These are phyloP conservation scores for Austrofundulus limnaeus DNA, from an alignment of 2,113 vertebrate species.

Conservation along the genomic window DNA sequence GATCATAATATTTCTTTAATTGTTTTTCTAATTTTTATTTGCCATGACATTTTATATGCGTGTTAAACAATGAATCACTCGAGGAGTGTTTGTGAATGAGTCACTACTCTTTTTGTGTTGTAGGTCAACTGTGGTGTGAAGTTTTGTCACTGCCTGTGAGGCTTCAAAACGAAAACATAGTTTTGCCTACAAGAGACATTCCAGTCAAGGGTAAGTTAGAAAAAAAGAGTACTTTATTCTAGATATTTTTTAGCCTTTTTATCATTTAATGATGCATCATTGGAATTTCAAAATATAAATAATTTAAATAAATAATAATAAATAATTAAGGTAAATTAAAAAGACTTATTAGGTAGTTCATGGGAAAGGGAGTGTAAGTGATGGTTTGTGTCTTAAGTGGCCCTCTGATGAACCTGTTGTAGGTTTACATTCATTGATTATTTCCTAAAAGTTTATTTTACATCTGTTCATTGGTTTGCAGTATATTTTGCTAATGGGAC, in stretches of 20 bases:
- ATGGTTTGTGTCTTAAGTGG: too few species aligned
- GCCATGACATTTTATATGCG: slow-evolving; percentile 32
- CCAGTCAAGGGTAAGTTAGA: slow-evolving; percentile 51
- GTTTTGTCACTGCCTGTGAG: slow-evolving; percentile 36
- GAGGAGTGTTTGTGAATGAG: slow-evolving; percentile 22
- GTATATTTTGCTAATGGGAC: too few species aligned
- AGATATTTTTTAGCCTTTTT: not conserved
- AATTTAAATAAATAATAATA: too few species aligned
- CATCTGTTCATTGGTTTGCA: too few species aligned
- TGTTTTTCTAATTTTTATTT: not conserved
- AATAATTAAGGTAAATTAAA: too few species aligned
- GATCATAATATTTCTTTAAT: not conserved
- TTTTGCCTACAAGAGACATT: slow-evolving; percentile 39
- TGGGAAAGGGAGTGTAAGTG: too few species aligned
- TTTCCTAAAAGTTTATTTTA: too few species aligned
- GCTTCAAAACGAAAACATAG: not conserved
- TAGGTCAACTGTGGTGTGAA: slow-evolving; percentile 60
- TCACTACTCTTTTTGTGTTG: slow-evolving; percentile 38
- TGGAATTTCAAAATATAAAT: too few species aligned
- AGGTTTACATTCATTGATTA: too few species aligned
- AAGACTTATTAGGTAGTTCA: too few species aligned
- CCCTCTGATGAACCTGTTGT: too few species aligned
- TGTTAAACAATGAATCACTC: slow-evolving; percentile 14
- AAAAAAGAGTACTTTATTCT: not conserved
- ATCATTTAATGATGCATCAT: too few species aligned